Evolutionary conservation across 2,888 invertebrate species (phyloP).

Genomic region (Lacanobia oleracea): DNA sequence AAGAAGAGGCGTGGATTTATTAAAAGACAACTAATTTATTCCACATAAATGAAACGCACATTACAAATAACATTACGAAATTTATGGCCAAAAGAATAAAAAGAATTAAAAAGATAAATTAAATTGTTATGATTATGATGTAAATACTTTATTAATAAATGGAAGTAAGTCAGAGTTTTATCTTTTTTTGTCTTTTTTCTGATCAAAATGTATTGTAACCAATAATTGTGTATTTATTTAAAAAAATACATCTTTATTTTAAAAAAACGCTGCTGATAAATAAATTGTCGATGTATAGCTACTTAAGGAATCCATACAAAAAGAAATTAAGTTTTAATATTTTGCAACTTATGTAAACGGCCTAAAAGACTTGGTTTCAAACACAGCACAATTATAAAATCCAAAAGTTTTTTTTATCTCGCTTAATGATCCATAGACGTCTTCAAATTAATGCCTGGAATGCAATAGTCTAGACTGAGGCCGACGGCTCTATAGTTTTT

Average conservation of each 20-base stretch:
- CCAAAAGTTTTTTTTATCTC: slow-evolving; percentile 12
- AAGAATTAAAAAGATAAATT: no score
- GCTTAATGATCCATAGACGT: slow-evolving; percentile 33
- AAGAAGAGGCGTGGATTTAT: not conserved
- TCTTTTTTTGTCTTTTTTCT: no score
- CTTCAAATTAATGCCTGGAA: slow-evolving; percentile 48
- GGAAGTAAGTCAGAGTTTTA: no score
- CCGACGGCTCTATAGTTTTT: slow-evolving; percentile 57
- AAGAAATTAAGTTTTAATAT: not conserved
- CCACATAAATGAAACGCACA: no score
- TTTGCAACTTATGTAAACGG: not conserved
- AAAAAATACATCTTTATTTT: not conserved
- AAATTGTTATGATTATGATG: no score
- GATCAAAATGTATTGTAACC: no score
- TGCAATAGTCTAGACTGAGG: slow-evolving; percentile 41
- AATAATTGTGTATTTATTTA: no score
- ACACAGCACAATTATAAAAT: slow-evolving; percentile 14
- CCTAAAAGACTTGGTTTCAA: not conserved
- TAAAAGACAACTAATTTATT: not conserved
- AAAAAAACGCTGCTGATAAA: no score
- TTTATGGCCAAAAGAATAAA: not conserved
- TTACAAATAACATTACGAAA: not conserved
- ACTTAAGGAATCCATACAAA: not conserved
- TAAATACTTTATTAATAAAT: no score
- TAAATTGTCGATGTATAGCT: not conserved